phyloP scores from a whole-genome alignment of 2,888 invertebrate genomes.

The Pristionchus fissidentatus region DNA sequence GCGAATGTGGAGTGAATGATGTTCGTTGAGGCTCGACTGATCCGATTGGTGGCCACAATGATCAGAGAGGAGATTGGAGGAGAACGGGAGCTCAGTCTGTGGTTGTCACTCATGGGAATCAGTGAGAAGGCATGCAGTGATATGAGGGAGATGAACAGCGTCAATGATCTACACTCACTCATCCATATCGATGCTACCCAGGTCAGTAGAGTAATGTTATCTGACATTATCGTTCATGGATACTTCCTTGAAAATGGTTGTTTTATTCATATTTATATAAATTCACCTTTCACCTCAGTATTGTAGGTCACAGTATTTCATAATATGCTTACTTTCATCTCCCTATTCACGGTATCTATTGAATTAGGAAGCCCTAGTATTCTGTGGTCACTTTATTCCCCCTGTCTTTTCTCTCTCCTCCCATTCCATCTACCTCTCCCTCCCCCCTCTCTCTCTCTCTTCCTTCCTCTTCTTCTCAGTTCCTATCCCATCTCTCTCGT shows the following conservation, averaged over 20 bases:
- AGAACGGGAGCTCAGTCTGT: conserved; percentile 26
- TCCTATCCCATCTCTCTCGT: too few species aligned
- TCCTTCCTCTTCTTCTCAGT: conserved; percentile 28
- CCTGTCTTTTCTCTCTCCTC: neutral
- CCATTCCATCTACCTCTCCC: neutral
- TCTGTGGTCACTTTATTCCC: conserved; percentile 18
- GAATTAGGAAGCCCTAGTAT: conserved; percentile 1
- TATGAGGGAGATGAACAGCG: conserved; percentile 16
- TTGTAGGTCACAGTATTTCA: neutral
- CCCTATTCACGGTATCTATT: neutral
- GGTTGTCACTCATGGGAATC: conserved; percentile 40
- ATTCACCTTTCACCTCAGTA: neutral
- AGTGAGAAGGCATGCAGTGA: conserved; percentile 41
- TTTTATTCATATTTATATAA: neutral
- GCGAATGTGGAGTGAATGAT: too few species aligned
- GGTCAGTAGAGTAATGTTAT: neutral
- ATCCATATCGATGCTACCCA: conserved; percentile 18
- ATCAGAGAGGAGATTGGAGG: conserved; percentile 31
- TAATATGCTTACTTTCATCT: neutral
- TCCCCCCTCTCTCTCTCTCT: neutral
- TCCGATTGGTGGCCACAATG: conserved; percentile 22
- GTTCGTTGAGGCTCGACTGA: conserved; percentile 20
- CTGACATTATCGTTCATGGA: neutral
- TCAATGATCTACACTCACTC: conserved; percentile 32
- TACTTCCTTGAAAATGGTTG: neutral